These are phyloP conservation scores for Melangyna quadrimaculata DNA, from an alignment of 2,888 invertebrate genomes.

Conservation along the genomic window DNA sequence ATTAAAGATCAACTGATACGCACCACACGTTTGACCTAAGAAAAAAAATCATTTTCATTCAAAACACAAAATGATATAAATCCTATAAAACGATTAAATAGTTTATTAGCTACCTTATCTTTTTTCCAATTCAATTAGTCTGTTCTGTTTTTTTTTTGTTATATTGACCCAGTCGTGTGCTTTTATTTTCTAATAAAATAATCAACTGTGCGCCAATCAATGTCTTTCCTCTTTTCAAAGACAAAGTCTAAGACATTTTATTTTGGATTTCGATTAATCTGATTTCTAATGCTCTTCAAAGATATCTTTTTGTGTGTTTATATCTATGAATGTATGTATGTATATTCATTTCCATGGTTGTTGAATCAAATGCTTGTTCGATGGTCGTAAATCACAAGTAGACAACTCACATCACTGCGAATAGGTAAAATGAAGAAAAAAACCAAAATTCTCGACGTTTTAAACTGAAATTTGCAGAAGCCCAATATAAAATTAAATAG, in stretches of 20 bases:
- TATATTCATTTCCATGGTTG: neutral
- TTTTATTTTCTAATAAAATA: slow-evolving; percentile 28
- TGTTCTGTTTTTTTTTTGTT: neutral
- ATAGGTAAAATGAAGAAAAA: neutral
- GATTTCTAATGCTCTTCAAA: slow-evolving; percentile 28
- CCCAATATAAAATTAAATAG: slow-evolving; percentile 38
- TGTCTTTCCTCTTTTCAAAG: slow-evolving; percentile 24
- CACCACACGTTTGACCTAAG: too few species aligned
- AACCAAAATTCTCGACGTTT: slow-evolving; percentile 50
- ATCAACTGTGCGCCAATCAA: slow-evolving; percentile 61
- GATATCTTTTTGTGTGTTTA: neutral
- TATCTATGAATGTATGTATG: neutral
- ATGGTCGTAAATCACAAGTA: slow-evolving; percentile 58
- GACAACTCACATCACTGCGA: neutral
- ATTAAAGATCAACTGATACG: too few species aligned
- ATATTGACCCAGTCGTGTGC: neutral
- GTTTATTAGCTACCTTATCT: neutral
- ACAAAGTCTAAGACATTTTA: slow-evolving; percentile 49
- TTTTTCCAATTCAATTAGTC: neutral
- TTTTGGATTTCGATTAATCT: slow-evolving; percentile 46
- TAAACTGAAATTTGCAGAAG: slow-evolving; percentile 43
- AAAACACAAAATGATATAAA: too few species aligned
- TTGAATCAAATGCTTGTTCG: slow-evolving; percentile 24
- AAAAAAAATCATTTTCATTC: too few species aligned
- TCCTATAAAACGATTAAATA: neutral